Base-by-base conservation (phyloP, 2,888 invertebrate genomes). In the Globia sparganii region DNA sequence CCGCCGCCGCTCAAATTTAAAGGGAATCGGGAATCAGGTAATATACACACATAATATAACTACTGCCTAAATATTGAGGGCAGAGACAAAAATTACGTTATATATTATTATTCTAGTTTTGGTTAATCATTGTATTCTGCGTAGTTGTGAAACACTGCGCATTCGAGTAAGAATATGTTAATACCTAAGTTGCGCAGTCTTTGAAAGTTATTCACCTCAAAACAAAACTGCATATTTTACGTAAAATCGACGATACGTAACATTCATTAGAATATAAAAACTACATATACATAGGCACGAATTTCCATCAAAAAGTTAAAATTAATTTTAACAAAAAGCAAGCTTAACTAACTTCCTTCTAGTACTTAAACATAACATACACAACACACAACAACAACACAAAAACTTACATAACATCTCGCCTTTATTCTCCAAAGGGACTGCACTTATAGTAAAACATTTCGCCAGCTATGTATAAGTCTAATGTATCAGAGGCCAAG, bases 1-100 rank as follows among this genome's bases (percentile, higher is more conserved):
- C 84, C 85, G 87, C 84, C 85, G 87, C 84, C 80, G 85, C 83
- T 90, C 90, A 91, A 92, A 93, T 94, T 90, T 90, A 90, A 91
- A 90, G 89, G 87, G 87, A 88, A 90, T 91, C 83, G 83, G 83
- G 84, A 84, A 84, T 88, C 84, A 86, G 84, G 87, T 86, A 81
- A 77, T 81, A 69, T 79, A 84, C 66, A 80, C 75, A 84, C 56
- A 64, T 75, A 62, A 59, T 62, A 77, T 71, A 65, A 65, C 65
- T 61, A 65, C 65, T 61, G 71, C 34, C 66, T 56, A 34, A 58
- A 77, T 80, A 80, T 81, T 43, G 62, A 71, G 18, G 59, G 46
- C 46, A 25, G 15, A 34, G 25, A 66, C 76, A n/a, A 25, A 28
- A 77, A 56, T 56, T 71, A 40, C 15, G 43, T 67, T 4, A 37